Base-by-base conservation (phyloP, 2,113 vertebrate genomes). In the Neofelis nebulosa region DNA sequence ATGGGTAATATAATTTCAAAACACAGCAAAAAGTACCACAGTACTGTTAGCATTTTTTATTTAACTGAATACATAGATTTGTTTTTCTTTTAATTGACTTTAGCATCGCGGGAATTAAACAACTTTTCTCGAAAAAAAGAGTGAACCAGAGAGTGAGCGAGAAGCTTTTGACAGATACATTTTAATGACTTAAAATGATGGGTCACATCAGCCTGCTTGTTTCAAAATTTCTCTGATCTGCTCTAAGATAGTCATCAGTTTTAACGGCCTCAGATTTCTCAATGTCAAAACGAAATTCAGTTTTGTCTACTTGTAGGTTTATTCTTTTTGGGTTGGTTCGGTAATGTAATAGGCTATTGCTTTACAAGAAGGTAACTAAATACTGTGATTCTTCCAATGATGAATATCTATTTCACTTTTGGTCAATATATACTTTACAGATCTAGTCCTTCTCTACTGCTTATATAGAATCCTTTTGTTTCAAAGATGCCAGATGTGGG, bases 61-160 rank as follows among this genome's bases (percentile, higher is more conserved):
- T 65, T 91, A 78, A 27, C 38, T 92, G 65, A 90, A 93, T 73
- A 9, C 7, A 36, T 61, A 55, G 2, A 91, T 69, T 91, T 89
- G 13, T 86, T 94, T 91, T 92, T 96, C 38, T 50, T 55, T 95
- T 90, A 74, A 79, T 63, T 82, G 45, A 91, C 33, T 83, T 84
- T 10, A 78, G 4, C 36, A 57, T 29, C 89, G 73, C 21, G 80
- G 84, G 29, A 94, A 79, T 96, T 79, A 82, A 86, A 79, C 7
- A 82, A 18, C 13, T 95, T 94, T 91, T 55, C 16, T 79, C 81
- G 41, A 61, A 61, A 61, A 61, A 61, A 23, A 57, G 65, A 81
- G 36, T 83, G 33, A 94, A 41, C 15, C n/a, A 96, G 74, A 57
- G 65, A 81, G 36, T 79, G 29, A 94, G 48, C 18, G 27, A 96